Evolutionary conservation across 2,888 invertebrate species (phyloP), one percentile per base, ranked within the genome.

Genomic region (Hyles lineata): DNA sequence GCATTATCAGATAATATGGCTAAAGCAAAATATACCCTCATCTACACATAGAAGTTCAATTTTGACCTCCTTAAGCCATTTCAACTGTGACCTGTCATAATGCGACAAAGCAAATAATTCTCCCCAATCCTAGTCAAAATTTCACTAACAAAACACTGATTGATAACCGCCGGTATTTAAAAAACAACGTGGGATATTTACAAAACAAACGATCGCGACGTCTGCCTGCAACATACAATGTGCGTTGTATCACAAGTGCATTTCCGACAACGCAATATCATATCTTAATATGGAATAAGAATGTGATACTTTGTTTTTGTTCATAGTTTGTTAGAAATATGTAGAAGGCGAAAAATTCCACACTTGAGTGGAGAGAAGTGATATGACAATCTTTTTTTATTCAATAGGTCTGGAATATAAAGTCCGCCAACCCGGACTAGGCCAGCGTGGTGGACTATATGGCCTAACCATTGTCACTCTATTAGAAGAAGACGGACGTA

Each of bases 191-290:
- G n/a, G 55, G 17, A 55, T 55, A 55, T 55, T 55, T n/a, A 55
- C 55, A 55, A 55, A 55, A 55, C 55, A 55, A n/a, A 19, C 55
- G 55, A 15, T 55, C n/a, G 5, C 23, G 60, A 6, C 23, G 25
- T 25, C 23, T 60, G 60, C 23, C 60, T 60, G 60, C 59, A 23
- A 25, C 60, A 5, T 25, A 25, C 25, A 25, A 25, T 25, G 17
- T 60, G 15, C 25, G 15, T 60, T 60, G 17, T 60, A 25, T 17
- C 7, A 55, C 5, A 19, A 60, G 23, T 60, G 60, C 60, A 25
- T 60, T 60, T 60, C 60, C 60, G 60, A 60, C 60, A 60, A 25
- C 60, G 60, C 25, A 60, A 60, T 25, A 60, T 25, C 25, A 43
- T 43, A 43, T 15, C 43, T 43, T 3, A 23, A 60, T 25, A 25